Base-by-base conservation (phyloP, 1,140 invertebrate genomes). In the Drosophila tsacasi region DNA sequence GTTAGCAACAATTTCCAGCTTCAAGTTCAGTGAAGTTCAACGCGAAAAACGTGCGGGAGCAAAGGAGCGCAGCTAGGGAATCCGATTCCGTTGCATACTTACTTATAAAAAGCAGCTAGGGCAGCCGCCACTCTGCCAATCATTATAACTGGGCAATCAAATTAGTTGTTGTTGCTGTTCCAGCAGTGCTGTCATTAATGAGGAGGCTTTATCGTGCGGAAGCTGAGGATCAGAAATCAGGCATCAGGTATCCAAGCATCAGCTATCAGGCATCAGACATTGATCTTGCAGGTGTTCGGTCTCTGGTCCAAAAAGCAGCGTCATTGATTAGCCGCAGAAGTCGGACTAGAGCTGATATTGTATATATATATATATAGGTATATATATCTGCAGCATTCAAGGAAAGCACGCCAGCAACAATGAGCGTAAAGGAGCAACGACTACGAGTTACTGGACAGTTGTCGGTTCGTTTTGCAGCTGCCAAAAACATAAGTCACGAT, bases 401-500 rank as follows among this genome's bases (percentile, higher is more conserved):
- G 65, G 57, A 42, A 62, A 66, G 58, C 61, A 42, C 30, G 64
- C 54, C 49, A 25, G 39, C 44, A 40, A 52, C 57, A 40, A 39
- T 42, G 17, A 47, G 30, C 40, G 49, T 52, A 44, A 58, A 57
- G 62, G 40, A 57, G 74, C 74, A 73, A 42, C 62, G 58, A 37
- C 57, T 65, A 76, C 65, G 55, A 72, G 44, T 75, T 73, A 50
- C 69, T 79, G 80, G 73, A 78, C 79, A 81, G 72, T 78, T 73
- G 73, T 39, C 49, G 74, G 58, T 68, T 71, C 66, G 71, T 71
- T 81, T 80, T 79, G 87, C 87, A 91, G 87, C 87, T 91, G 89
- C 89, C 89, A 91, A 91, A 91, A 91, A 87, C 89, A 91, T 91
- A 91, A 91, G 89, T 91, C 89, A 91, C 89, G 89, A 91, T 91